phyloP scores from a whole-genome alignment of 1,140 invertebrate species.

The Caenorhabditis inopinata region DNA sequence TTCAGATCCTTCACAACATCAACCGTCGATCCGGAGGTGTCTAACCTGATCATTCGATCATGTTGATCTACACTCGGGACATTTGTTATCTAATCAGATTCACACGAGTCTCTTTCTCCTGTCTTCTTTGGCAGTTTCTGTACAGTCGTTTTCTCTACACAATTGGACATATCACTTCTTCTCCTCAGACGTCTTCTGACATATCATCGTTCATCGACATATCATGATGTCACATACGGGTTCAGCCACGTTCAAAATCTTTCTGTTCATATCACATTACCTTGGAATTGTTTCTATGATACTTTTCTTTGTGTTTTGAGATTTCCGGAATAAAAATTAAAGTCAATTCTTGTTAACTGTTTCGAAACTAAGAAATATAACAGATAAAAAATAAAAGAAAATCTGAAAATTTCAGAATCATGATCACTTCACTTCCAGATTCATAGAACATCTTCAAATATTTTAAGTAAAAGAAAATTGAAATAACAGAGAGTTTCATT shows the following conservation, averaged over 20 bases:
- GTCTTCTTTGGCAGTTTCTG: conserved; percentile 21
- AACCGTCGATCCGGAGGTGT: conserved; percentile 17
- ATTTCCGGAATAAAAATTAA: no score
- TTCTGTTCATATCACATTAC: not conserved
- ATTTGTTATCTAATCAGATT: not conserved
- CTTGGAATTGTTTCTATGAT: conserved; percentile 7
- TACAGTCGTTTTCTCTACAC: not conserved
- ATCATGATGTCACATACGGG: not conserved
- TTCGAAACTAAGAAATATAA: no score
- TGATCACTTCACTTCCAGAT: no score
- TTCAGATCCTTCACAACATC: conserved; percentile 16
- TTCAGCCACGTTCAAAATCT: not conserved
- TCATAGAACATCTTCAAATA: not conserved
- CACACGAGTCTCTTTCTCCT: not conserved
- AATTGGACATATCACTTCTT: not conserved
- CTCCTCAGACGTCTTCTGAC: not conserved
- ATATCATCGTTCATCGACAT: conserved; percentile 8
- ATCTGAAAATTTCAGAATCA: no score
- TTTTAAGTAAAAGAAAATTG: not conserved
- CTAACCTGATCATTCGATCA: not conserved
- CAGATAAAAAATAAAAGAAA: no score
- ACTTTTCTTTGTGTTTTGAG: not conserved
- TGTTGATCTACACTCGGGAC: not conserved
- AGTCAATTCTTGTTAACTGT: no score
- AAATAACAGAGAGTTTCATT: no score